Percentiles rank a stretch among this genome's conserved stretches.
These are phyloP conservation scores for Temnothorax unifasciatus DNA, from an alignment of 2,888 invertebrate genomes.

Conservation along the genomic window DNA sequence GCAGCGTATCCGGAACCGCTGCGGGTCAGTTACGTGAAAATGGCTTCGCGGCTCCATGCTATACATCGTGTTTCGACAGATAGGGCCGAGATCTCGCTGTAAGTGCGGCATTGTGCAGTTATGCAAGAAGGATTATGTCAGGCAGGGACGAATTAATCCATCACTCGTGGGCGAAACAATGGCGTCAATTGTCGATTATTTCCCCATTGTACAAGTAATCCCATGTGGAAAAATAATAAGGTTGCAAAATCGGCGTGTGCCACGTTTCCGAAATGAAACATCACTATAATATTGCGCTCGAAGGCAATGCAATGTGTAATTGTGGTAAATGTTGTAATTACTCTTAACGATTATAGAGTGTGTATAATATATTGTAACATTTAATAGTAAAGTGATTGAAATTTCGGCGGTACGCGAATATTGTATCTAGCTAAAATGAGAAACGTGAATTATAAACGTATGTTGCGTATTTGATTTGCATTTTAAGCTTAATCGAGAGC, in stretches of 20 bases:
- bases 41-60: slow-evolving; percentile 36
- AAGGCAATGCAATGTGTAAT: neutral
- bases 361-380: neutral
- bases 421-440: neutral
- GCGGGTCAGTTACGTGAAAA: slow-evolving; percentile 76
- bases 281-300: neutral
- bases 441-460: neutral
- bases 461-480: neutral
- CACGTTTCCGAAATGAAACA: slow-evolving; percentile 10
- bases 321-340: slow-evolving; percentile 18
- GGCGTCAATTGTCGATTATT: slow-evolving; percentile 26
- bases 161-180: slow-evolving; percentile 36
- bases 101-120: slow-evolving; percentile 42
- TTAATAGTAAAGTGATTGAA: neutral
- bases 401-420: neutral
- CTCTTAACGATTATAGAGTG: neutral
- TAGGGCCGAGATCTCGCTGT: slow-evolving; percentile 14
- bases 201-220: slow-evolving; percentile 10
- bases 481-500: neutral
- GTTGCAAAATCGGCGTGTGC: slow-evolving; percentile 10
- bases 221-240: slow-evolving; percentile 17
- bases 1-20: slow-evolving; percentile 68
- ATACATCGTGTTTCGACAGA: slow-evolving; percentile 62
- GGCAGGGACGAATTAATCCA: slow-evolving; percentile 33
- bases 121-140: slow-evolving; percentile 39